A percentile compares a stretch with the other conserved stretches of the same genome.
Evolutionary conservation across 2,113 vertebrate species (phyloP).

Genomic region (Rhipidura dahli): DNA sequence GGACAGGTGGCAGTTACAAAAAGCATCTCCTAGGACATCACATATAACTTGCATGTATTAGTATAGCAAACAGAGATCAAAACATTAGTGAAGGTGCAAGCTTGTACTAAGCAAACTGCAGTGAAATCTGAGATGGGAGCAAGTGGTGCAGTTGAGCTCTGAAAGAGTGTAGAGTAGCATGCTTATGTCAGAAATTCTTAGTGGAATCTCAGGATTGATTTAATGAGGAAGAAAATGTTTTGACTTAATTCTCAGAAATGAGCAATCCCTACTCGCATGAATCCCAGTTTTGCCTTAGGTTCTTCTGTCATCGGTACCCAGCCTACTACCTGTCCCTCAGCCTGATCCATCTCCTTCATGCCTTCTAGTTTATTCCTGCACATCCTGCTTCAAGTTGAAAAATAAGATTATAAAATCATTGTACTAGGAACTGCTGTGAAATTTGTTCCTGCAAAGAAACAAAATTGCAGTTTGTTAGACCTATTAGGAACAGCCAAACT

Average conservation of each 20-base stretch:
- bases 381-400: background rate
- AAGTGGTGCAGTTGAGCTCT: background rate
- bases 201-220: background rate
- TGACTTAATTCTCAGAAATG: slow-evolving; percentile 7
- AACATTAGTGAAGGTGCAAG: background rate
- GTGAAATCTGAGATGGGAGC: background rate
- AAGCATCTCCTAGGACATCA: background rate
- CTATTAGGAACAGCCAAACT: background rate
- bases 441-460: background rate
- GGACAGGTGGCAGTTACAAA: background rate
- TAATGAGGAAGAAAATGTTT: background rate
- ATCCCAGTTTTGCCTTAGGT: background rate
- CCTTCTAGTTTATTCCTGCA: background rate
- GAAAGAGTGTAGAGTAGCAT: background rate
- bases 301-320: background rate
- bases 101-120: background rate
- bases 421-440: background rate
- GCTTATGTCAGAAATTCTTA: background rate
- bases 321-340: background rate
- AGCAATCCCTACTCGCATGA: background rate
- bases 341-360: fast-evolving
- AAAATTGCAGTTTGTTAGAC: background rate
- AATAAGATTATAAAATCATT: background rate
- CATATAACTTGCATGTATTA: background rate
- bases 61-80: background rate